Evolutionary conservation across 2,113 vertebrate species (phyloP), one percentile per base, ranked within the genome.

Genomic region (Piaya cayana): DNA sequence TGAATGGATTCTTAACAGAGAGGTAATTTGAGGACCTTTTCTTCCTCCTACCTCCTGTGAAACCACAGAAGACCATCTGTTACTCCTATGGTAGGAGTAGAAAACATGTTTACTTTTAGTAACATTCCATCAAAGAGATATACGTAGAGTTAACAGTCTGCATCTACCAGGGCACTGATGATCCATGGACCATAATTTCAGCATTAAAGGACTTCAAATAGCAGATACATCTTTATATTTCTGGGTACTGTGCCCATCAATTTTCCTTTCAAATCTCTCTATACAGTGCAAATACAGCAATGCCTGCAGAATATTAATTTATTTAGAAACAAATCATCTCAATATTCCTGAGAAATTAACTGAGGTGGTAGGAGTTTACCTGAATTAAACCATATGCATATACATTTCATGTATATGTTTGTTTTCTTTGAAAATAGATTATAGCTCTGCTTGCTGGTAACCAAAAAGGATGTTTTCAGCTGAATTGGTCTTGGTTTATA

Each of bases 21-120:
- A 80, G 83, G 86, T 86, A 63, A 86, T 88, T 20, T 93, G 71
- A 34, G 77, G 91, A 78, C 45, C 27, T 95, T 92, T 86, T 83
- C 60, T 86, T 58, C 72, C 86, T 79, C 91, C 91, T 92, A 94
- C 69, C 69, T 96, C 81, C 77, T 84, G 26, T 79, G 89, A 92
- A 92, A 88, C 72, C 65, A 83, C 21, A 75, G 80, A 84, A 92
- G 75, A 47, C 92, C 92, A 93, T 94, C 96, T 96, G 93, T 92
- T 96, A 90, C 80, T 96, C 56, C 64, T 50, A 20, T 86, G 59
- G 77, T 95, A 92, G 83, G 77, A 93, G 77, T 43, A 68, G 81
- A 93, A 94, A 86, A 90, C 58, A 52, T 90, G 47, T 71, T 94
- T 93, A 86, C 84, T 95, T 94, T 95, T 93, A 93, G 88, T 79